phyloP scores from a whole-genome alignment of 1,140 invertebrate species.

The Triops cancriformis region DNA sequence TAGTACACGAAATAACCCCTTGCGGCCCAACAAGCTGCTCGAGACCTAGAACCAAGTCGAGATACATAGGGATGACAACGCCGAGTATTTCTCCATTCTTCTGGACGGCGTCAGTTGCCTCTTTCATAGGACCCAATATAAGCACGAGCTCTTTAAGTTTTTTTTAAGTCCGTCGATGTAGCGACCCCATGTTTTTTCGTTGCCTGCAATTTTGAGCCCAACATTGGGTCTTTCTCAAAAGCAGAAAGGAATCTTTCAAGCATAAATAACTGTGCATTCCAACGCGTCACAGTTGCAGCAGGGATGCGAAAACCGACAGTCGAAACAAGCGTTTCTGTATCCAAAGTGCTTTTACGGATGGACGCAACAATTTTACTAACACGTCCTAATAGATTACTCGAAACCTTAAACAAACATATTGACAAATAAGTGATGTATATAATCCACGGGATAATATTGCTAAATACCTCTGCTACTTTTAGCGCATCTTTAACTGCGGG shows the following conservation, averaged over 20 bases:
- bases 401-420: neutral
- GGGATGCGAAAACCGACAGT: slow-evolving; percentile 24
- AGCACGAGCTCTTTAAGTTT: too few species aligned
- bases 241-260: slow-evolving; percentile 7
- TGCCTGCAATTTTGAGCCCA: slow-evolving; percentile 7
- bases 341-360: slow-evolving; percentile 26
- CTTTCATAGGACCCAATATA: too few species aligned
- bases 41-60: neutral
- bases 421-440: neutral
- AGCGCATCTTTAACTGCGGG: slow-evolving; percentile 16
- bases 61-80: slow-evolving; percentile 19
- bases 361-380: slow-evolving; percentile 24
- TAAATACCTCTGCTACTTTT: slow-evolving; percentile 2
- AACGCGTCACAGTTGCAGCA: neutral
- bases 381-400: neutral
- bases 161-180: slow-evolving; percentile 17
- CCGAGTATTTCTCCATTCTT: too few species aligned
- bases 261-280: slow-evolving; percentile 19
- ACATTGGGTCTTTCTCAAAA: slow-evolving; percentile 15
- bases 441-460: neutral
- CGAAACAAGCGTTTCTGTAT: neutral
- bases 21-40: slow-evolving; percentile 8
- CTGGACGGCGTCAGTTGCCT: too few species aligned
- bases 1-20: slow-evolving; percentile 8
- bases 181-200: slow-evolving; percentile 17